Percentiles rank a stretch among this genome's conserved stretches.
Evolutionary conservation across 2,888 invertebrate genomes (phyloP).

Genomic region (Leucozona laternaria): DNA sequence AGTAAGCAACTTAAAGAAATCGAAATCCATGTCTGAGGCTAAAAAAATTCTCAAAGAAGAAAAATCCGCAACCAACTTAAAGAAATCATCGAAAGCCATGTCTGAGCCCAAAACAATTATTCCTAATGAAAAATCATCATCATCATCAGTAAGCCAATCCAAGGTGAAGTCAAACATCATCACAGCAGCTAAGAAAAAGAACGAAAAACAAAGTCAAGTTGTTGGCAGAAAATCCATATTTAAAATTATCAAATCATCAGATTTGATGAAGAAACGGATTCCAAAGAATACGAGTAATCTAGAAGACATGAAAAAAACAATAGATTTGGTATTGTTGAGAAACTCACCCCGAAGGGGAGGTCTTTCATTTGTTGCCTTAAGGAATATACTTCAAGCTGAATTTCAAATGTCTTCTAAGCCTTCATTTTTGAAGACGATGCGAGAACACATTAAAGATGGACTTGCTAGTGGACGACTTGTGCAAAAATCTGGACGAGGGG

Average conservation of each 20-base stretch:
- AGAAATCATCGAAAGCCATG: background rate
- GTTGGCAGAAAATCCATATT: background rate
- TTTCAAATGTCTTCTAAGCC: constrained; percentile 22
- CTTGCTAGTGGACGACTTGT: constrained; percentile 33
- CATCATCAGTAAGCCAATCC: background rate
- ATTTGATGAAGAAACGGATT: background rate
- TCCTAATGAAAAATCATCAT: background rate
- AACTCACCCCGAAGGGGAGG: background rate
- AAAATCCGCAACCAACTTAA: background rate
- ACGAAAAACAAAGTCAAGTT: background rate
- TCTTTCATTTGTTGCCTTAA: constrained; percentile 20
- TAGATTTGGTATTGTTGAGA: background rate
- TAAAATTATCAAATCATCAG: background rate
- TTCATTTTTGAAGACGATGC: constrained; percentile 23
- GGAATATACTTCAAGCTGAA: constrained; percentile 6
- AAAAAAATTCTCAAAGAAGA: background rate
- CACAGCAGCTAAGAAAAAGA: background rate
- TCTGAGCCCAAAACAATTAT: background rate
- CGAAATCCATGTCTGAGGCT: background rate
- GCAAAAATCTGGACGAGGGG: constrained; percentile 52
- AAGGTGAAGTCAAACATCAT: background rate
- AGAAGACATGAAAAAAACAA: background rate
- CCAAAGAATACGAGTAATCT: constrained; percentile 19
- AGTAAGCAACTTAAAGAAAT: background rate
- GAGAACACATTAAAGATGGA: constrained; percentile 41